A percentile compares a stretch with the other conserved stretches of the same genome.
Evolutionary conservation across 2,113 vertebrate genomes (phyloP).

Genomic region (Leptocoma aspasia): DNA sequence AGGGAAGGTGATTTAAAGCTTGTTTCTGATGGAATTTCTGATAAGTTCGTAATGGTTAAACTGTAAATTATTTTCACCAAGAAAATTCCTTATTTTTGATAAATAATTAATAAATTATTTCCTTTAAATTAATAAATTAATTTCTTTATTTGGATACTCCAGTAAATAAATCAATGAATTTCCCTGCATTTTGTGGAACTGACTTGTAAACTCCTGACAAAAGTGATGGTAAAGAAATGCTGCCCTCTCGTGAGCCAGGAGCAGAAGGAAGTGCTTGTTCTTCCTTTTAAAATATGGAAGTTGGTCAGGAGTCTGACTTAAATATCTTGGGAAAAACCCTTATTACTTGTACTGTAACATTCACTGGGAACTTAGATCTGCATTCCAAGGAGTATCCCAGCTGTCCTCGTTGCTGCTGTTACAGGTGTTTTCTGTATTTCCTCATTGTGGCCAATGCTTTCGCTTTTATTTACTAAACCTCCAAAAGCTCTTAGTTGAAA

Average conservation of each 20-base stretch:
- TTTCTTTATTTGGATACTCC: neutral
- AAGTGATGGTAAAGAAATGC: neutral
- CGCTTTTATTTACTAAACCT: neutral
- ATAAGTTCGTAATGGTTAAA: neutral
- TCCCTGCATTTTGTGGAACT: neutral
- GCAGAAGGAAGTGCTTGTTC: neutral
- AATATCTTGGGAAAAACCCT: neutral
- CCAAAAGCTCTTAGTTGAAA: neutral
- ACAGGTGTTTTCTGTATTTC: neutral
- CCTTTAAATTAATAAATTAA: neutral
- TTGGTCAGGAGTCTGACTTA: neutral
- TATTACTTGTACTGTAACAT: neutral
- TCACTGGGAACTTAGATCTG: neutral
- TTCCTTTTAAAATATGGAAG: neutral
- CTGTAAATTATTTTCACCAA: neutral
- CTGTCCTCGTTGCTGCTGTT: neutral
- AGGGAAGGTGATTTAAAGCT: neutral
- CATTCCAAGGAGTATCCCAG: neutral
- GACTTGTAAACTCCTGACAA: neutral
- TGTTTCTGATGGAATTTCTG: neutral
- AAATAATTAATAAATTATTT: neutral
- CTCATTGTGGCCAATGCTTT: neutral
- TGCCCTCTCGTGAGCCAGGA: conserved; percentile 6
- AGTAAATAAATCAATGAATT: neutral
- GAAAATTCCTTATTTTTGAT: neutral